These are phyloP conservation scores for Prochilodus magdalenae DNA, from an alignment of 2,113 vertebrate genomes.

Conservation along the genomic window DNA sequence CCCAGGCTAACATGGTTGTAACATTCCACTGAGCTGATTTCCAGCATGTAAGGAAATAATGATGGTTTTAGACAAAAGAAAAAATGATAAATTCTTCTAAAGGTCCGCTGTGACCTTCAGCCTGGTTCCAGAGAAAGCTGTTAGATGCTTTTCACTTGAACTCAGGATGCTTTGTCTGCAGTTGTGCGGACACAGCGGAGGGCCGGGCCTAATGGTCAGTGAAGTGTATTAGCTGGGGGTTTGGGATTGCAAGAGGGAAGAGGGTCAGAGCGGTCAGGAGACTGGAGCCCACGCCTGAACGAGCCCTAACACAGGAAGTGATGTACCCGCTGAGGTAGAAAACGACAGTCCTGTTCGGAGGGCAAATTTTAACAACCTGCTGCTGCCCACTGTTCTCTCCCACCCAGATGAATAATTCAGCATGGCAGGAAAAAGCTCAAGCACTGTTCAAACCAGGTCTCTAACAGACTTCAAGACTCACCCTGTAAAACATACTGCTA, in stretches of 20 bases:
- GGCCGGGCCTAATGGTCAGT: conserved; percentile 23
- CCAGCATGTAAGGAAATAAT: too few species aligned
- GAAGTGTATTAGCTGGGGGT: conserved; percentile 25
- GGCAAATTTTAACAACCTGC: conserved; percentile 36
- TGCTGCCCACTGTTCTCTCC: conserved; percentile 10
- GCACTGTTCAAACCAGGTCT: neutral
- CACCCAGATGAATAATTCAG: conserved; percentile 39
- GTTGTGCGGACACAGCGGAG: neutral
- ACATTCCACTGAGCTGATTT: too few species aligned
- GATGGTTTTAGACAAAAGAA: too few species aligned
- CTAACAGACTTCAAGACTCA: neutral
- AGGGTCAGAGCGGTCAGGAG: conserved; percentile 37
- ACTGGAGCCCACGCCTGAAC: conserved; percentile 17
- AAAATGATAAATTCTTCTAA: neutral
- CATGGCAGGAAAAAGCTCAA: conserved; percentile 1
- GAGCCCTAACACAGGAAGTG: conserved; percentile 42
- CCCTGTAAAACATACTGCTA: too few species aligned
- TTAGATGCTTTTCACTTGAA: neutral
- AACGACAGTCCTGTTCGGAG: conserved; percentile 13
- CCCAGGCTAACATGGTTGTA: too few species aligned
- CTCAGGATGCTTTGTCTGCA: conserved; percentile 32
- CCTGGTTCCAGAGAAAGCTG: neutral
- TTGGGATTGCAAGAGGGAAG: conserved; percentile 12
- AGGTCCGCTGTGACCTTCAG: neutral
- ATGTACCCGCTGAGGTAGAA: conserved; percentile 48